phyloP scores from a whole-genome alignment of 2,113 vertebrate genomes.

The Danionella cerebrum region DNA sequence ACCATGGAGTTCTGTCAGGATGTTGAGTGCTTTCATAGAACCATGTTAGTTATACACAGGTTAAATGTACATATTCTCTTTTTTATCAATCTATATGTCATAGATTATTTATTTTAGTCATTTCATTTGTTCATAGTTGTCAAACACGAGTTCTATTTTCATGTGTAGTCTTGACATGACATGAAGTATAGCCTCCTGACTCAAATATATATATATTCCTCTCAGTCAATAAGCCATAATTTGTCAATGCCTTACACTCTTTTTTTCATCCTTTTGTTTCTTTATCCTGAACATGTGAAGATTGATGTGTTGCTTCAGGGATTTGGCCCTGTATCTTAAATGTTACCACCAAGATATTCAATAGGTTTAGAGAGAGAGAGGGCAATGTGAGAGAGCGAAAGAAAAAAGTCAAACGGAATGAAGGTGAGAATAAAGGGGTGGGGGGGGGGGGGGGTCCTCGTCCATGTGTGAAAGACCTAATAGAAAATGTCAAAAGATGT shows the following conservation, averaged over 20 bases:
- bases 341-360: constrained; percentile 46
- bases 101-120: too few species aligned
- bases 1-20: too few species aligned
- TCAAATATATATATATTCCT: neutral
- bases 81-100: too few species aligned
- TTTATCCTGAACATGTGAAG: constrained; percentile 20
- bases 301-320: constrained; percentile 51
- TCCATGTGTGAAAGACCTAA: constrained; percentile 69
- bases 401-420: neutral
- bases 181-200: neutral
- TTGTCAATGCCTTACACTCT: neutral
- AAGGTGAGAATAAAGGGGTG: neutral
- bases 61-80: too few species aligned
- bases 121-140: too few species aligned
- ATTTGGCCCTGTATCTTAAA: constrained; percentile 54
- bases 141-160: too few species aligned
- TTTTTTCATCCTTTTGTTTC: neutral
- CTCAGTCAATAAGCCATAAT: neutral
- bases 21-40: too few species aligned
- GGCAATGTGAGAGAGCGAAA: constrained; percentile 4
- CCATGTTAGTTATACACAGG: too few species aligned
- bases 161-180: too few species aligned
- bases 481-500: constrained; percentile 73
- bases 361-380: constrained; percentile 25
- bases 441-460: constrained; percentile 15